Percentiles rank a stretch among this genome's conserved stretches.
Conservation (phyloP, 2,113 vertebrate genomes). For the Otis tarda region DNA sequence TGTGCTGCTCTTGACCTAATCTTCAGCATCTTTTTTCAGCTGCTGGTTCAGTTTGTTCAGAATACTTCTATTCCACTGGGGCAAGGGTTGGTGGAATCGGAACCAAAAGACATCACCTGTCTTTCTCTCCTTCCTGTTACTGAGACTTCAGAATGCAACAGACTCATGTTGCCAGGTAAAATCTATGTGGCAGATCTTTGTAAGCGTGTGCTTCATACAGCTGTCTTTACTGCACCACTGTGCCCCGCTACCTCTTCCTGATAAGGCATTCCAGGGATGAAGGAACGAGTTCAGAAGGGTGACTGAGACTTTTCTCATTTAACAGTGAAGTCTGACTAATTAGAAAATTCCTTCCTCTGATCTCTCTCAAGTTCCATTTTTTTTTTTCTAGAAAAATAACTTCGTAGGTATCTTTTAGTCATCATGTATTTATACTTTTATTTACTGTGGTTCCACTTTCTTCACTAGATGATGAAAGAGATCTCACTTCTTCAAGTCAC, state of each 20-base stretch:
- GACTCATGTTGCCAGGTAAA: slow-evolving; percentile 91
- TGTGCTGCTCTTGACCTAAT: slow-evolving; percentile 39
- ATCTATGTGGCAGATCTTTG: neutral
- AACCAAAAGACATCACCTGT: slow-evolving; percentile 86
- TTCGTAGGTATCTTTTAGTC: neutral
- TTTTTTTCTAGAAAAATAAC: neutral
- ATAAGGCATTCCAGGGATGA: neutral
- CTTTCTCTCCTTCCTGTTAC: slow-evolving; percentile 88
- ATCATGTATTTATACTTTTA: neutral
- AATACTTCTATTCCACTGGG: slow-evolving; percentile 95
- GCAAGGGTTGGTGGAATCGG: slow-evolving; percentile 88
- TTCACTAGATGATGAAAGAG: slow-evolving; percentile 76
- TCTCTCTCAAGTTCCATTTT: neutral
- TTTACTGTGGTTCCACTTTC: slow-evolving; percentile 22
- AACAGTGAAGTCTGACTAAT: neutral
- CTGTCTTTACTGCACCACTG: neutral
- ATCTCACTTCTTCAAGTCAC: slow-evolving; percentile 69
- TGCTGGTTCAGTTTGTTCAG: slow-evolving; percentile 99
- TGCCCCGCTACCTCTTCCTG: neutral
- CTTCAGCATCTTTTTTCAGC: slow-evolving; percentile 73
- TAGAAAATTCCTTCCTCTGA: neutral
- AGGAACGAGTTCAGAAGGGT: neutral
- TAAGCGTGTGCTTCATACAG: neutral
- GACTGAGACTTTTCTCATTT: neutral
- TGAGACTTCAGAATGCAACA: slow-evolving; percentile 87